Base-by-base conservation (phyloP, 2,797 vertebrate genomes). In the Pachyuromys duprasi region DNA sequence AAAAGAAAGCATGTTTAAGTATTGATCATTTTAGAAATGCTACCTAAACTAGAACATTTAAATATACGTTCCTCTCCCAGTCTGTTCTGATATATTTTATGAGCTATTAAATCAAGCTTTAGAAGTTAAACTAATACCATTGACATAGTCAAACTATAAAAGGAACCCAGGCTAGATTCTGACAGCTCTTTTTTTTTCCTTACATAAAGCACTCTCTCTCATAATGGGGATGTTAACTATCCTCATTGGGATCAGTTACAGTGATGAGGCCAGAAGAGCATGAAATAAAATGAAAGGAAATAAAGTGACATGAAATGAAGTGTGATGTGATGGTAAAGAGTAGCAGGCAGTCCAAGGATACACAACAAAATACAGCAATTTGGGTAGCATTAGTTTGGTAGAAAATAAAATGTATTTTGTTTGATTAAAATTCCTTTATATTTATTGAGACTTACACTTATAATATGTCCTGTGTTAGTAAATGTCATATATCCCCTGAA, bases 21-120 rank as follows among this genome's bases (percentile, higher is more conserved):
- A 70, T 55, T 86, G 22, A 86, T 88, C 81, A 55, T 70, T 86
- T 70, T 86, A 96, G 86, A 93, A 96, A 36, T 70, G 22, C 33
- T 55, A 55, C 8, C 24, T 70, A 55, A 86, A 86, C 53, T 57
- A 80, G 78, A 36, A 36, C 18, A 70, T 86, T 86, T 36, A 86
- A 86, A 39, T 70, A 55, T 28, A 55, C 22, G 70, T 26, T 86
- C 45, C 83, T 69, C n/a, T 12, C 65, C 65, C 65, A 55, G 0
- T 86, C 65, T 49, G 55, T 70, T 70, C 65, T 86, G n/a, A 36
- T 55, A 39, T 1, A 70, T 13, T 55, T 86, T 86, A 70, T 86
- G 45, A 70, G 55, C 45, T 55, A 28, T 70, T 55, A 86, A 70
- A 36, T 69, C 45, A 55, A 69, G 13, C 63, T 70, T 70, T 53